Evolutionary conservation across 2,113 vertebrate species (phyloP).

Genomic region (Channa maculata): DNA sequence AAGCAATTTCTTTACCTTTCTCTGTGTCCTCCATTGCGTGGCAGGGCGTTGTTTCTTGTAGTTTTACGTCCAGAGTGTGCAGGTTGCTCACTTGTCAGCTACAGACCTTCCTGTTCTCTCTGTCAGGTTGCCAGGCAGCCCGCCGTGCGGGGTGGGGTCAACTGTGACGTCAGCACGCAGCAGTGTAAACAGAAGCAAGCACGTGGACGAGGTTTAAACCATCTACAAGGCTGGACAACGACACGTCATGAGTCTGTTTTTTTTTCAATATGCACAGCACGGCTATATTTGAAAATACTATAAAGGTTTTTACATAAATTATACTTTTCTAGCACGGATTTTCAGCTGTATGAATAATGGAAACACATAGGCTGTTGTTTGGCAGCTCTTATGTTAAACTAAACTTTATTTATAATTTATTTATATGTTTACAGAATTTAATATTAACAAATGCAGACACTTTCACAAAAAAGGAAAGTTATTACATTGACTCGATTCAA

Average conservation of each 20-base stretch:
- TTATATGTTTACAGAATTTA: no score
- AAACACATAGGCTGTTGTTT: no score
- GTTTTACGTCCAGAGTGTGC: conserved; percentile 33
- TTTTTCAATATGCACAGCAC: not conserved
- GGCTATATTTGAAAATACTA: not conserved
- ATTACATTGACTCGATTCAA: no score
- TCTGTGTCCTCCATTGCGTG: conserved; percentile 78
- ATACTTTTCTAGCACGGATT: not conserved
- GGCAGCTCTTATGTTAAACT: no score
- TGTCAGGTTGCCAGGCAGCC: conserved; percentile 73
- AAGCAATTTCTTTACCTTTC: conserved; percentile 68
- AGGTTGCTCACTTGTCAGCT: conserved; percentile 54
- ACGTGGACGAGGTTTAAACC: conserved; percentile 73
- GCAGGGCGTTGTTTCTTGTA: conserved; percentile 12
- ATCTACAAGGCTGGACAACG: conserved; percentile 30
- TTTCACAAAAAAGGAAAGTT: no score
- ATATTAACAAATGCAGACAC: no score
- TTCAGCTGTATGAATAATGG: no score
- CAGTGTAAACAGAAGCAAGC: conserved; percentile 80
- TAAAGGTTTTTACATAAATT: not conserved
- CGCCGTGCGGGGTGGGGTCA: conserved; percentile 73
- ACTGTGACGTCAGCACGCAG: conserved; percentile 73
- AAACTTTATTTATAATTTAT: no score
- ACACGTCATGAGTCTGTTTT: conserved; percentile 12
- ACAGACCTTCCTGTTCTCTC: conserved; percentile 66